Conservation (phyloP, 2,888 invertebrate species). For the Seladonia tumulorum region DNA sequence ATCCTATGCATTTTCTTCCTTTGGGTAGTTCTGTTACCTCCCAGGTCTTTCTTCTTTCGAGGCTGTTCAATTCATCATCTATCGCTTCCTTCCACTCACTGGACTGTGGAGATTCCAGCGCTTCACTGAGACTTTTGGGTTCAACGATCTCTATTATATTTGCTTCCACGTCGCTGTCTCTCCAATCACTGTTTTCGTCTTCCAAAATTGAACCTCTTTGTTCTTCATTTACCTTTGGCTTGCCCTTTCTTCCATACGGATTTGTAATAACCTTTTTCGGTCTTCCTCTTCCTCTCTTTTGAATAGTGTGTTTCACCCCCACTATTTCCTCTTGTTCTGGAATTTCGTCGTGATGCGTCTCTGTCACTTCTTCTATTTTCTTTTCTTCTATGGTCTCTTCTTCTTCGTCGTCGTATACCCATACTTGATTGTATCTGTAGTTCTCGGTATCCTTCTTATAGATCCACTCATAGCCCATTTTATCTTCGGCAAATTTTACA, state of each 20-base stretch:
- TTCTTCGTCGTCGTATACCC: not conserved
- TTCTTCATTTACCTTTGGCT: not conserved
- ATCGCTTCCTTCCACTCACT: not conserved
- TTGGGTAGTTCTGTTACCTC: not conserved
- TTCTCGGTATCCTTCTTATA: not conserved
- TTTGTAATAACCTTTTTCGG: not conserved
- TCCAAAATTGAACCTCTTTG: not conserved
- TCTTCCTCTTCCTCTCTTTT: not conserved
- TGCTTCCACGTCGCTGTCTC: not conserved
- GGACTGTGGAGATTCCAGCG: not conserved
- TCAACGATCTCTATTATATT: not conserved
- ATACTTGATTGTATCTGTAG: not conserved
- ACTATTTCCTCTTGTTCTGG: not conserved
- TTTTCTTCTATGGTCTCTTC: not conserved
- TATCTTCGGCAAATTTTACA: not conserved
- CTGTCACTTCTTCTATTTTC: not conserved
- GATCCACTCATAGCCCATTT: constrained; percentile 4
- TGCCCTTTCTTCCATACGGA: constrained; percentile 6
- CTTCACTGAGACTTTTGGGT: not conserved
- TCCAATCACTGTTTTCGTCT: not conserved
- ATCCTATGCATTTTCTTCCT: not conserved
- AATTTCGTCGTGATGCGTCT: not conserved
- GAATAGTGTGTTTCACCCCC: not conserved
- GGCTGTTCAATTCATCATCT: not conserved
- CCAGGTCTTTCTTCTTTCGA: not conserved